Evolutionary conservation across 2,797 vertebrate genomes (phyloP), one percentile per base, ranked within the genome.

Genomic region (Microctenopoma stevenorrisi): DNA sequence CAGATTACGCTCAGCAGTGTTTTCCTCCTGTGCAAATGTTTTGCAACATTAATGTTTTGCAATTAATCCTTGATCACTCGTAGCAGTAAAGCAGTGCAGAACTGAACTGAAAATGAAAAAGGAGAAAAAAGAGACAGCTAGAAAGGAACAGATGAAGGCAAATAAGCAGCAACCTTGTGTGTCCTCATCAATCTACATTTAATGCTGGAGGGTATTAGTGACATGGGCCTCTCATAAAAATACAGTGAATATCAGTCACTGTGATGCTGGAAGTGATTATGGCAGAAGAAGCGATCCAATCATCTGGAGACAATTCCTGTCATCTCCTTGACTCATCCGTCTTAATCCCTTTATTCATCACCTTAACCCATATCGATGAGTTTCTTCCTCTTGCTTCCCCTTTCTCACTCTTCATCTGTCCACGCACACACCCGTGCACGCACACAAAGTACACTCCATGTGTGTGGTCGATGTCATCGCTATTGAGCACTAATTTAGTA

Each of bases 401-500:
- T 22, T 51, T 48, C 61, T 2, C 5, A 16, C 46, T 46, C 28
- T 46, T 7, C 14, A 26, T 49, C 53, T 11, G 7, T 51, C 26
- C 11, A 33, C 30, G 7, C 30, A 33, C 30, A 33, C 28, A 30
- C 35, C 1, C 7, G 8, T 7, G 8, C 35, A 37, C 35, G 8
- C 35, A 37, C 35, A 37, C 35, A 53, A 74, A 77, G 40, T 33
- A 52, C 68, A 63, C 72, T 80, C 56, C 1, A 63, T 68, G 64
- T 78, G 74, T 30, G 68, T 64, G 59, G 81, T 90, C 81, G 72
- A 33, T 30, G 28, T 30, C 4, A 90, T 87, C 33, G 58, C 79
- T 79, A 81, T 83, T 82, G 84, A 89, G 78, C 53, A 7, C 78
- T 88, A 87, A 90, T 89, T 91, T 84, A 88, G 86, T 88, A 87